Evolutionary conservation across 2,888 invertebrate species (phyloP), one percentile per base, ranked within the genome.

Genomic region (Epinotia brunnichana): DNA sequence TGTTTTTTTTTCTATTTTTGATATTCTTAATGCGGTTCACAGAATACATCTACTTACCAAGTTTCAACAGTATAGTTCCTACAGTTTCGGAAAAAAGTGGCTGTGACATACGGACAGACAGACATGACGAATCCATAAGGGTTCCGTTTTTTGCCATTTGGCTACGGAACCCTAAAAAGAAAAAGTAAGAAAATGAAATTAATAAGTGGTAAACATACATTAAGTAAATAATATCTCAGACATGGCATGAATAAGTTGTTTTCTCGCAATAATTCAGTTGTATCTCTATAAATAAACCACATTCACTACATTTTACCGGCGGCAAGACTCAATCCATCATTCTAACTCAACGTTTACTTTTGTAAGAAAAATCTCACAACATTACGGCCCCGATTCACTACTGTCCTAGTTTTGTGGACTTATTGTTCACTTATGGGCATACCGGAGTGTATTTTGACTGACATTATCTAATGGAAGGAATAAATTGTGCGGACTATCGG

Each of bases 301-400:
- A 29, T 69, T 63, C 51, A 62, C 44, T 39, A 48, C 56, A 61
- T 62, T 68, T 60, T 68, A 59, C 57, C 44, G 68, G 44, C 54
- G 35, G 69, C 35, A 29, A 41, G 63, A 63, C 57, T 63, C 69
- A 57, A 73, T 73, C 69, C 68, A 73, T 73, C 69, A 73, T 59
- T 62, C 56, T 57, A 69, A 63, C 73, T 63, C 69, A 69, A 73
- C 73, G 61, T 73, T 69, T 69, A 69, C 73, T 63, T 73, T 73
- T 68, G 68, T 63, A 63, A 53, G 63, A 59, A 69, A 69, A 73
- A 63, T 73, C 57, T 57, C 51, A 73, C 69, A 69, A 73, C 62
- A 69, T 69, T 62, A 61, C 57, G 62, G 39, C 62, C 51, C 57
- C 51, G 41, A 41, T 69, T 62, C 35, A 51, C 61, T 39, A 68